A percentile compares a stretch with the other conserved stretches of the same genome.
These are phyloP conservation scores for Dendrolimus punctatus DNA, from an alignment of 1,140 invertebrate genomes.

Conservation along the genomic window DNA sequence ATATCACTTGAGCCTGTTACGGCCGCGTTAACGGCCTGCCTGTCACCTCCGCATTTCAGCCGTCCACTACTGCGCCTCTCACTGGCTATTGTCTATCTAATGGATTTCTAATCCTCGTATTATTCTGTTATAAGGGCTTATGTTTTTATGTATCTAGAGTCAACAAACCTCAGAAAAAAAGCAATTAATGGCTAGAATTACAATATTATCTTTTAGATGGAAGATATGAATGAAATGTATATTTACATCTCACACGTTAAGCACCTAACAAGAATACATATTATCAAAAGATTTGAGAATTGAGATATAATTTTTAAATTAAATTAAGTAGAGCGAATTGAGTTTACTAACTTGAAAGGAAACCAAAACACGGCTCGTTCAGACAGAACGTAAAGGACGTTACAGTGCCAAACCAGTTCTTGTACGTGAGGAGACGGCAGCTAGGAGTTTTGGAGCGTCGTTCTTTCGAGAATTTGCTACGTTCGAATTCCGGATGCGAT, in stretches of 20 bases:
- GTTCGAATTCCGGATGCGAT: conserved; percentile 17
- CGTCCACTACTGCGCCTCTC: conserved; percentile 34
- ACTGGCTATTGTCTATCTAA: conserved; percentile 34
- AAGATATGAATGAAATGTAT: too few relatives aligned
- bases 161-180: background rate
- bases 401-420: background rate
- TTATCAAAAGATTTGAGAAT: too few relatives aligned
- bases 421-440: conserved; percentile 8
- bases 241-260: too few relatives aligned
- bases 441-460: conserved; percentile 7
- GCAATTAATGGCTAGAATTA: background rate
- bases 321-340: too few relatives aligned
- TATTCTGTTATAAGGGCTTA: conserved; percentile 3
- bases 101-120: conserved; percentile 15
- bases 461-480: conserved; percentile 15
- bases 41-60: conserved; percentile 54
- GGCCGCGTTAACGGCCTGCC: conserved; percentile 54
- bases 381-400: background rate
- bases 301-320: too few relatives aligned
- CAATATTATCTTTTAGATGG: background rate
- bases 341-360: too few relatives aligned
- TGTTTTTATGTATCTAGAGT: too few relatives aligned
- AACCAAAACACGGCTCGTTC: too few relatives aligned
- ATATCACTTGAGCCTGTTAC: conserved; percentile 64
- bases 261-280: too few relatives aligned